Evolutionary conservation across 1,140 invertebrate species (phyloP), one percentile per base, ranked within the genome.

Genomic region (Lithobius niger): DNA sequence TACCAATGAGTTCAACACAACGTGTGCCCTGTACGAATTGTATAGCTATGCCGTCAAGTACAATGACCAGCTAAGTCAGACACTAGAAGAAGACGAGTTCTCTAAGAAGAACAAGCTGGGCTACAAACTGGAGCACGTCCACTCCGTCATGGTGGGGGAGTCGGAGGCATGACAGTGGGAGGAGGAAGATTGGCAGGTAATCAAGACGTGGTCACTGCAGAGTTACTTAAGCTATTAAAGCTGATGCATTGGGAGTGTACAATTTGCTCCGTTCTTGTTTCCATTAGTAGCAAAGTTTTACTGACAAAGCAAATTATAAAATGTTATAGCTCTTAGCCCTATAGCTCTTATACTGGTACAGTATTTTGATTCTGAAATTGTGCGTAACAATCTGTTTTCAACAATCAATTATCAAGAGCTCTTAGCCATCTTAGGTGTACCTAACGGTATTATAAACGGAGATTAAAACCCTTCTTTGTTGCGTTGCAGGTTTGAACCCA

Each of bases 61-160:
- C 77, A 93, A 92, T 76, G 89, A 95, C 71, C 88, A 97, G 76
- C 72, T 97, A 59, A 89, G 88, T 69, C 83, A 89, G 61, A 94
- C 90, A n/a, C 76, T 97, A 56, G 90, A 96, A 74, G 93, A 97
- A 69, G 93, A 97, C 73, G 93, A 97, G 71, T 97, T 97, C 75
- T 95, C 90, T 49, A 86, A 90, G 70, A 96, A 94, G 71, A 91
- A 95, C 74, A 80, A 90, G 69, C 78, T 97, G 64, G 88, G 88
- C 50, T 89, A 86, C 70, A 94, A 94, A 73, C 77, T 97, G 65
- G 91, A 96, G 70, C 91, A 96, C 76, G 91, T 95, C 59, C 87
- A 94, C 74, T 84, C 86, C 65, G 87, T 93, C 68, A 96, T 97
- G 89, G 83, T 85, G 55, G 82, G 82, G 60, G 87, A 91, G 36